Base-by-base conservation (phyloP, 2,888 invertebrate species). In the Eupithecia tripunctaria region DNA sequence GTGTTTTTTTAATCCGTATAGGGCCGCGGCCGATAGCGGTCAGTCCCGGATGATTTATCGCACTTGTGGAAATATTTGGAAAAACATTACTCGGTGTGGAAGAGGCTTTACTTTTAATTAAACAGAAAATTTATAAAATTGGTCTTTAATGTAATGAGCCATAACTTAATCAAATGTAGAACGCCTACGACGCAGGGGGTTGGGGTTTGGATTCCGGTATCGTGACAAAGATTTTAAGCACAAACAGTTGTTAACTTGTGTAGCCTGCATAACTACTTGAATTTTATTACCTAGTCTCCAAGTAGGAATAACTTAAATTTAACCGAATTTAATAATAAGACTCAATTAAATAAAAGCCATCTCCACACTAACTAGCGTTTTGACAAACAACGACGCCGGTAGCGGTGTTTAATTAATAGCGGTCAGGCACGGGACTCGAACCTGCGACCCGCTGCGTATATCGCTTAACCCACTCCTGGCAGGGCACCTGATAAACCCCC, bases 1-100 rank as follows among this genome's bases (percentile, higher is more conserved):
- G 88, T 90, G 88, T 89, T 90, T 91, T 88, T 93, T 92, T 92
- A 92, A 93, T 92, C 91, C 89, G 83, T 89, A 91, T 90, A 88
- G 90, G 80, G 85, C 59, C 84, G 80, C 80, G 82, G 74, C 88
- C 86, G 92, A 92, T 92, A 93, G 87, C 88, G 87, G 80, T 76
- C 82, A 79, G 81, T 21, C 8, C 10, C 10, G 51, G 21, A 91
- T 92, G 91, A 92, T 87, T 86, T 86, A 91, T 86, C 80, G 85
- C 73, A 75, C 74, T 73, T 77, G 78, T 79, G 80, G 82, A 83
- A 82, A 84, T 86, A 85, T 87, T 85, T 78, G 85, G 81, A 75
- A 80, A 81, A 77, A 56, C 78, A 5, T 27, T 62, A 43, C 56
- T 7, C 51, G 67, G 60, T 79, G 72, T 83, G 85, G 86, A 88